Base-by-base conservation (phyloP, 2,888 invertebrate genomes). In the Metopia argyrocephala region DNA sequence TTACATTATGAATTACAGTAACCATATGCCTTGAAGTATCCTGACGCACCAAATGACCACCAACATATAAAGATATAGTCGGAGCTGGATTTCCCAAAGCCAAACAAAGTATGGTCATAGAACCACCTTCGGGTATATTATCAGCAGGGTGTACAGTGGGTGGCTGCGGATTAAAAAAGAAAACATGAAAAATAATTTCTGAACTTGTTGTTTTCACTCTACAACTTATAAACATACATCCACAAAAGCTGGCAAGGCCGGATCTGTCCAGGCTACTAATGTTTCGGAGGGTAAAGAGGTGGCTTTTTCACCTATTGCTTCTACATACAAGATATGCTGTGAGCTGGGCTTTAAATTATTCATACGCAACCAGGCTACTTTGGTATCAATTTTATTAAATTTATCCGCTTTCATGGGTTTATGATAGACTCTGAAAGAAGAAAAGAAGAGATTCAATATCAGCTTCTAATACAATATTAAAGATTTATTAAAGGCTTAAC, bases 71-170 rank as follows among this genome's bases (percentile, higher is more conserved):
- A 0, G 96, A 96, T 70, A 96, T 95, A 2, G 94, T 95, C 0
- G 96, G 96, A 79, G 95, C 94, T 0, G 96, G 96, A 27, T 95
- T 95, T 7, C 96, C 96, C 92, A 96, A 94, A 0, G 96, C 96
- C 71, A 96, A 94, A 86, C 96, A 96, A 2, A 96, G 92, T 76
- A 96, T 94, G 0, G 96, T 96, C 95, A 96, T 96, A 82, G 95
- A 95, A 85, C 95, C 94, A 0, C 96, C 96, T 91, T 96, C 96
- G 73, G 95, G 93, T 50, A 96, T 94, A 84, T 96, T 91, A 90
- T 95, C 95, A 64, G 95, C 94, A 0, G 96, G 96, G 88, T 96
- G 96, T 54, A 96, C 94, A 0, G 95, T 94, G 0, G 96, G 96
- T 0, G 95, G 94, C 95, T 95, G 91, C n/a, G 15, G 3, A 38